Evolutionary conservation across 2,113 vertebrate species (phyloP), one percentile per base, ranked within the genome.

Genomic region (Theristicus caerulescens): DNA sequence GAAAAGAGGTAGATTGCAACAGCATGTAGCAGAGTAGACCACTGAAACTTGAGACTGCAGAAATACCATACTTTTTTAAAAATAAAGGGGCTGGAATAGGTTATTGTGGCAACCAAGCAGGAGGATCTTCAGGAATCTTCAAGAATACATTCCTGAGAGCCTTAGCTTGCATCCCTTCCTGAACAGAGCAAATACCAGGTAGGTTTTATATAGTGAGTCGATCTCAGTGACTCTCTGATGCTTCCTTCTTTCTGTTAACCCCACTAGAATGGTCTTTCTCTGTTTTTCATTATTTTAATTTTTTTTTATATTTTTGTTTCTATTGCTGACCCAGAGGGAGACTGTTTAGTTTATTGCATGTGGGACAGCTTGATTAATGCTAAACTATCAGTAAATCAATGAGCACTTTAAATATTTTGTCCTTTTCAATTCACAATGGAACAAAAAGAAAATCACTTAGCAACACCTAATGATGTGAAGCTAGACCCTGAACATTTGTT

Each of bases 401-500:
- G 19, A 72, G 31, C 14, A 42, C 51, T 92, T 90, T 26, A 78
- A 88, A 73, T 88, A 84, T 84, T 93, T 91, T 86, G 34, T 92
- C 61, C 61, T 62, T 86, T 96, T 76, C 54, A 86, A 16, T 88
- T 80, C 82, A 92, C n/a, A 62, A 14, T 49, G 22, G 61, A 91
- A 91, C 77, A 95, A 82, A 93, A 67, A 77, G 49, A 65, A 95
- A 84, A 82, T 89, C 72, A 57, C 93, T 89, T 95, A 92, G 96
- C 88, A 96, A 95, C 90, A 87, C 32, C 73, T 58, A 69, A 71
- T 2, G 3, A 86, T 85, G 49, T 76, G 73, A 69, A 85, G 25
- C 61, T 80, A 67, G 65, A 76, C 31, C 34, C 57, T 82, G 61
- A 89, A 40, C 2, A 5, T 87, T 89, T 3, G 0, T 9, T 88